phyloP scores from a whole-genome alignment of 2,797 vertebrate genomes.

The Lutjanus campechanus region DNA sequence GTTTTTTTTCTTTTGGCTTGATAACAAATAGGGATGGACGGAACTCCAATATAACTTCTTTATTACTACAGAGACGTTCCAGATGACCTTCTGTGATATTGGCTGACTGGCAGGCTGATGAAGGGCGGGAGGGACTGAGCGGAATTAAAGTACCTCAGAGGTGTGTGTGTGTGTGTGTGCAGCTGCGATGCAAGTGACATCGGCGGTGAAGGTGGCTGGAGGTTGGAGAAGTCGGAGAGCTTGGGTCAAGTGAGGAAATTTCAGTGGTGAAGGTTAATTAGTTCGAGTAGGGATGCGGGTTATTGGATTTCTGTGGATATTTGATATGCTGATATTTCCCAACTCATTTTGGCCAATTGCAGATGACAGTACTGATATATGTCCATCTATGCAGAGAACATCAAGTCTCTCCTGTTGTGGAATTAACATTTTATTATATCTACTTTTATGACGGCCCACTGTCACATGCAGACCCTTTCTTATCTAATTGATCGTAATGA shows the following conservation, averaged over 20 bases:
- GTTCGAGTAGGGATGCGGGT: no score
- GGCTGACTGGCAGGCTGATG: slow-evolving; percentile 49
- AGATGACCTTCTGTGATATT: slow-evolving; percentile 61
- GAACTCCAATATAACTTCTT: slow-evolving; percentile 51
- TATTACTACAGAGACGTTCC: slow-evolving; percentile 48
- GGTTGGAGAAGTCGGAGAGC: background rate
- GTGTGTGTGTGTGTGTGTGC: background rate
- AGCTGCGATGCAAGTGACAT: background rate
- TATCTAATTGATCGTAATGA: no score
- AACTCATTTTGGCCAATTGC: no score
- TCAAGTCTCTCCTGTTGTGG: no score
- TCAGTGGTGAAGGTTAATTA: slow-evolving; percentile 24
- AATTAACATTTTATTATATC: no score
- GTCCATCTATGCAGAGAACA: no score
- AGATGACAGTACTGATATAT: no score
- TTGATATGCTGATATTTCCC: no score
- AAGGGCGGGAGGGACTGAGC: slow-evolving; percentile 36
- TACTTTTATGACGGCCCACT: no score
- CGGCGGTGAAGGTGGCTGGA: background rate
- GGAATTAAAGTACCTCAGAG: slow-evolving; percentile 47
- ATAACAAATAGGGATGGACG: slow-evolving; percentile 37
- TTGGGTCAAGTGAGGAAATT: slow-evolving; percentile 11
- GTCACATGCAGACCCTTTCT: no score
- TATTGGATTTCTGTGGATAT: no score
- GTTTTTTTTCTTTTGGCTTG: slow-evolving; percentile 20